These are phyloP conservation scores for Trichechus manatus DNA, from an alignment of 2,113 vertebrate genomes.

Conservation along the genomic window DNA sequence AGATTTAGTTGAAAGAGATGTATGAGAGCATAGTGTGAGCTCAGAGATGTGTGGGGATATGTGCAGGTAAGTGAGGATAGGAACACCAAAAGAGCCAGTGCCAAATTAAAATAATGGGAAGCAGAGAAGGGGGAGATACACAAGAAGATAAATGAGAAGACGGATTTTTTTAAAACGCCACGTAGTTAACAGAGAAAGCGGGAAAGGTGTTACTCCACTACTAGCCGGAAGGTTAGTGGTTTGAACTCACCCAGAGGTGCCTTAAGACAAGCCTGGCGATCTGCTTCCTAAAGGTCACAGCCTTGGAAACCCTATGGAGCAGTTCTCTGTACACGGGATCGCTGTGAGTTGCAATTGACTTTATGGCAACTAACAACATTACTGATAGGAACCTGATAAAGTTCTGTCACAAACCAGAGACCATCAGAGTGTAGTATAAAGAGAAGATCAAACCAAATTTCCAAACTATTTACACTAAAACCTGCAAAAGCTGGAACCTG, in stretches of 20 bases:
- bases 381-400: constrained; percentile 10
- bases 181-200: neutral
- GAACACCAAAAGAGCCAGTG: neutral
- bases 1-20: constrained; percentile 51
- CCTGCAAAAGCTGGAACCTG: too few relatives aligned
- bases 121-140: neutral
- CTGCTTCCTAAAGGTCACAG: neutral
- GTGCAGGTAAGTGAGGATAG: neutral
- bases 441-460: constrained; percentile 20
- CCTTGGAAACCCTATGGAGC: neutral
- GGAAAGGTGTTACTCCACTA: neutral
- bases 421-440: constrained; percentile 17
- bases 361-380: neutral
- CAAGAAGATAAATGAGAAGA: neutral
- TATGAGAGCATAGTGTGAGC: neutral
- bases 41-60: neutral
- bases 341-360: too few relatives aligned
- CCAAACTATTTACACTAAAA: neutral
- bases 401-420: constrained; percentile 53
- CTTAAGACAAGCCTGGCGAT: neutral
- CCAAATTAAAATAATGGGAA: constrained; percentile 53
- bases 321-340: neutral
- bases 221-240: neutral
- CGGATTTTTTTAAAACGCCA: neutral
- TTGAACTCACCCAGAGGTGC: neutral